A percentile compares a stretch with the other conserved stretches of the same genome.
Evolutionary conservation across 1,140 invertebrate species (phyloP).

Genomic region (Bombyx mandarina): DNA sequence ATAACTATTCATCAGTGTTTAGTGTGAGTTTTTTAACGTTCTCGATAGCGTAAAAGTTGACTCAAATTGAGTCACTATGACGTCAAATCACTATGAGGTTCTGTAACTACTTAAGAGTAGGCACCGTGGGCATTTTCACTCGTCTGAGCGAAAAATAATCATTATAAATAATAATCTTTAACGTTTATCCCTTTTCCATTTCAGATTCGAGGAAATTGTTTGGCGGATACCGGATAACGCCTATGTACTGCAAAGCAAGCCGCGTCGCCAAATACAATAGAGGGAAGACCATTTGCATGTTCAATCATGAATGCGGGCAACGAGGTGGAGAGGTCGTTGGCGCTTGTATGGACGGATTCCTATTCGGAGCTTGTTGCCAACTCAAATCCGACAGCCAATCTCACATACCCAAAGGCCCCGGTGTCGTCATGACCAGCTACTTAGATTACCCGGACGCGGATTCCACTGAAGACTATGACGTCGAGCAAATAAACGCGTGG

Average conservation of each 20-base stretch:
- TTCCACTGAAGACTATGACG: slow-evolving; percentile 43
- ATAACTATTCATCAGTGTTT: no score
- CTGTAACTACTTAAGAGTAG: no score
- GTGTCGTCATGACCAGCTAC: slow-evolving; percentile 59
- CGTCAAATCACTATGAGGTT: no score
- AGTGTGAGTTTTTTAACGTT: no score
- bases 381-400: slow-evolving; percentile 58
- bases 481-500: slow-evolving; percentile 49
- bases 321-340: slow-evolving; percentile 87
- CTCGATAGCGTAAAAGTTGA: no score
- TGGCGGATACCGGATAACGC: slow-evolving; percentile 87
- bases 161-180: no score
- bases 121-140: no score
- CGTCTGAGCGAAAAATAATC: no score
- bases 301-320: slow-evolving; percentile 90
- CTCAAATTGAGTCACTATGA: no score
- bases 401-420: slow-evolving; percentile 62
- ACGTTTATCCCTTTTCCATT: slow-evolving; percentile 33
- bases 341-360: slow-evolving; percentile 91
- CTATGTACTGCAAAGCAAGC: slow-evolving; percentile 78
- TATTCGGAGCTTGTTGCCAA: slow-evolving; percentile 92
- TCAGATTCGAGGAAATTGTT: slow-evolving; percentile 83
- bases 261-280: slow-evolving; percentile 70
- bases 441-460: slow-evolving; percentile 56
- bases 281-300: slow-evolving; percentile 92